Evolutionary conservation across 2,113 vertebrate species (phyloP), one percentile per base, ranked within the genome.

Genomic region (Mesocricetus auratus): DNA sequence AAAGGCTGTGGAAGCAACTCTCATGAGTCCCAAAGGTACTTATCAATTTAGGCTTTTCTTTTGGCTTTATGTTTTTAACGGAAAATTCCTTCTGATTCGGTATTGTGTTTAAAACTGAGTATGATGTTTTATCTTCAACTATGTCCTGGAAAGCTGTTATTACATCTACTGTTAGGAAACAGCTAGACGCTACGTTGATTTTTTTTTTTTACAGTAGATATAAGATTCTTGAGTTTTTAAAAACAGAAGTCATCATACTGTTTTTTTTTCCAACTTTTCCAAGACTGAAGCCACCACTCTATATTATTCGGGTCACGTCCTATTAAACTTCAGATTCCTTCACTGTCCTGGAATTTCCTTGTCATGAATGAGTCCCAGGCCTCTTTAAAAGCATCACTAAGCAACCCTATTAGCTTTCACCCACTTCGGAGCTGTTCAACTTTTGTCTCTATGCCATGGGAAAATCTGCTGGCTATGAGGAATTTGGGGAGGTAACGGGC

Each of bases 21-120:
- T 99, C 94, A 99, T 99, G 86, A 99, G 99, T 97, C 99, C 99
- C 91, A 99, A 99, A 99, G 99, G 99, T 99, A 99, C 95, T 85
- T 95, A 86, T 91, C 92, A 31, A 15, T 94, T 83, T 24, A 0
- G 73, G 75, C 69, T 90, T 86, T 95, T 64, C 60, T 92, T 90
- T 95, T 85, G 78, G 53, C 60, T 50, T 36, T 47, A 17, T 42
- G 94, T 90, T 60, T 29, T 62, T 62, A 62, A 91, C 50, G 1
- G 90, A 88, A 90, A 86, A 96, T 93, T 42, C 68, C 66, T 90
- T 47, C 90, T 26, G 78, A 22, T 39, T 16, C 0, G 0, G 91
- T 69, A 69, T 91, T 1, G 0, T 77, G 45, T 94, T 97, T 95
- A 91, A 93, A 81, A 78, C 92, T 66, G 71, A 97, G 86, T 86